Percentiles rank a stretch among this genome's conserved stretches.
These are phyloP conservation scores for Chelon labrosus DNA, from an alignment of 2,797 vertebrate genomes.

Conservation along the genomic window DNA sequence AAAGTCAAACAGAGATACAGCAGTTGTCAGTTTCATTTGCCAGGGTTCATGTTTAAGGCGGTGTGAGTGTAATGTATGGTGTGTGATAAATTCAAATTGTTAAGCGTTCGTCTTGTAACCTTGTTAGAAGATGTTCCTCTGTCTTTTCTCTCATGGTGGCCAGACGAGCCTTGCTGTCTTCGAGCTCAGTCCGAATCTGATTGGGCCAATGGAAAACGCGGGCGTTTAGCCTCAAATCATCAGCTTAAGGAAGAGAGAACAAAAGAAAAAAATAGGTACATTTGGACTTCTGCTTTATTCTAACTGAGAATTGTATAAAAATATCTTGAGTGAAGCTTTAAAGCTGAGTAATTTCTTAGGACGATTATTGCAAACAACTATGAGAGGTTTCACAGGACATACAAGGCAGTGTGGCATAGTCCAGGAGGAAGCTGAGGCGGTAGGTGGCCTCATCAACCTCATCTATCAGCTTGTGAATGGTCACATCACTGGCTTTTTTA, in stretches of 20 bases:
- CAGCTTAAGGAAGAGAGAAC: conserved; percentile 72
- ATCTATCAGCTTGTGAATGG: conserved; percentile 83
- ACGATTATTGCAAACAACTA: not conserved
- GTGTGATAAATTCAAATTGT: too few species aligned
- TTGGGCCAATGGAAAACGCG: conserved; percentile 89
- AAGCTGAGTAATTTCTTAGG: too few species aligned
- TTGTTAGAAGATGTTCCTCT: conserved; percentile 82
- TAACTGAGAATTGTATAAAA: too few species aligned
- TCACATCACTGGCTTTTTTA: conserved; percentile 87
- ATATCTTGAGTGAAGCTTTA: too few species aligned
- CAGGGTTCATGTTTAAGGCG: too few species aligned
- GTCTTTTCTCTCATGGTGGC: conserved; percentile 72
- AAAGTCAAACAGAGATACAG: conserved; percentile 15
- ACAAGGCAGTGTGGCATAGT: conserved; percentile 88
- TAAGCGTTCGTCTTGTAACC: too few species aligned
- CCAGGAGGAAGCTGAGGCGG: conserved; percentile 88
- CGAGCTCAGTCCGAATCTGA: conserved; percentile 85
- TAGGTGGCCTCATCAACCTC: conserved; percentile 83
- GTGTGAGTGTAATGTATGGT: too few species aligned
- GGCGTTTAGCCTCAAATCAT: conserved; percentile 90
- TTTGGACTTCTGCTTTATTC: not conserved
- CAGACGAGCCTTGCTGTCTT: conserved; percentile 78
- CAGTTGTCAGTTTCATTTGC: not conserved
- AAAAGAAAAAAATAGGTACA: not conserved
- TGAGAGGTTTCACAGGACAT: conserved; percentile 47